Evolutionary conservation across 2,113 vertebrate genomes (phyloP).

Genomic region (Sapayoa aenigma): DNA sequence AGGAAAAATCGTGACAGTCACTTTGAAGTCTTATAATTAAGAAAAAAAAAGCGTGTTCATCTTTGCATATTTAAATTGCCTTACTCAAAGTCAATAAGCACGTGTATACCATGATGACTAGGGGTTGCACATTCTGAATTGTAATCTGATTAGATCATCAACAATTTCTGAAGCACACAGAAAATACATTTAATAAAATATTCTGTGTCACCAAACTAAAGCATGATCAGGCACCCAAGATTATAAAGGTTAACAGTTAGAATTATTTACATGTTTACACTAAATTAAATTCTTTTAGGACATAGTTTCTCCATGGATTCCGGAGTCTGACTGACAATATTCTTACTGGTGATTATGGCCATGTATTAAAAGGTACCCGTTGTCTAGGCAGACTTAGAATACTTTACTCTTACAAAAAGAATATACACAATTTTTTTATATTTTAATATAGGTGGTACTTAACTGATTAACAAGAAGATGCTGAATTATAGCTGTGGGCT

Average conservation of each 20-base stretch:
- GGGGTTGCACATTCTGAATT: neutral
- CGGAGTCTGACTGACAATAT: neutral
- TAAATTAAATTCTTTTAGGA: neutral
- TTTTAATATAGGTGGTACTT: neutral
- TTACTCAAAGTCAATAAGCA: neutral
- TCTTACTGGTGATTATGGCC: neutral
- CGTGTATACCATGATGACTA: neutral
- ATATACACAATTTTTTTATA: neutral
- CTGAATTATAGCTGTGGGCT: neutral
- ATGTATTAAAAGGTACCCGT: neutral
- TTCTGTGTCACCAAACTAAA: neutral
- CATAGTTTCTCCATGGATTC: neutral
- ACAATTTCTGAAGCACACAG: neutral
- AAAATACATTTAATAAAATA: neutral
- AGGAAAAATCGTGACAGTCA: neutral
- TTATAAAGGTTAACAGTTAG: neutral
- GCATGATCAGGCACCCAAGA: neutral
- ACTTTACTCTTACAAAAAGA: neutral
- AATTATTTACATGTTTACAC: neutral
- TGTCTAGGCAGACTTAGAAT: neutral
- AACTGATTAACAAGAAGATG: neutral
- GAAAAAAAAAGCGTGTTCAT: neutral
- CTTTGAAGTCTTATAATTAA: neutral
- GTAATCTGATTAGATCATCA: neutral
- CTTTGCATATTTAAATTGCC: neutral